Base-by-base conservation (phyloP, 2,888 invertebrate genomes). In the Epinotia ramella region DNA sequence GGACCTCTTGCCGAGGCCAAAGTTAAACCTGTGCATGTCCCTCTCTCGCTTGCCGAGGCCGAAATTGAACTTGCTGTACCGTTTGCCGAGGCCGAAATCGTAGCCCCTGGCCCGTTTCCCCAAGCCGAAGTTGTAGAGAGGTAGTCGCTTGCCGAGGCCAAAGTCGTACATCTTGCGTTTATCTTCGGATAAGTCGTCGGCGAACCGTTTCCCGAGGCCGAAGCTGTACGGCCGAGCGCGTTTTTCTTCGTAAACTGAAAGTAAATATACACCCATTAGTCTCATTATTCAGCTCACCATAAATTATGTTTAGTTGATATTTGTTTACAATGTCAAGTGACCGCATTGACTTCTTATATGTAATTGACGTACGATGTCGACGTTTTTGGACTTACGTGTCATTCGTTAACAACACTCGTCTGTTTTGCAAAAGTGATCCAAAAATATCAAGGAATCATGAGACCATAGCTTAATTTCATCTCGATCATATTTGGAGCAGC, bases 221-320 rank as follows among this genome's bases (percentile, higher is more conserved):
- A 97, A 96, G 40, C 96, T 95, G 89, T 96, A 97, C 0, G 96
- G 95, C 33, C 96, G 95, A 44, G 95, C 95, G 73, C 96, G 95
- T 87, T 96, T 96, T 59, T 85, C 82, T 80, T 92, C 91, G 75
- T 89, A 91, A 49, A 83, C 94, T 95, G 87, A 46, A 77, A 81
- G 77, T 65, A 74, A 73, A 28, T 44, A 4, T 33, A 59, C 44
- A 44, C 24, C 33, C 28, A 20, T 49, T 33, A 64, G 6, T n/a
- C 3, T 63, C 24, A 65, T 6, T 65, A 57, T 28, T 3, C 24
- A 28, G 24, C 24, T 1, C 40, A 33, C 7, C 7, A 33, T 33
- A 33, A 5, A 40, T 40, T 40, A 3, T 3, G 24, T 28, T 28
- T 28, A 28, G 24, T 28, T 28, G 24, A 28, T 28, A 28, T 28